Conservation (phyloP, 2,888 invertebrate species). For the Platycheirus rosarum region DNA sequence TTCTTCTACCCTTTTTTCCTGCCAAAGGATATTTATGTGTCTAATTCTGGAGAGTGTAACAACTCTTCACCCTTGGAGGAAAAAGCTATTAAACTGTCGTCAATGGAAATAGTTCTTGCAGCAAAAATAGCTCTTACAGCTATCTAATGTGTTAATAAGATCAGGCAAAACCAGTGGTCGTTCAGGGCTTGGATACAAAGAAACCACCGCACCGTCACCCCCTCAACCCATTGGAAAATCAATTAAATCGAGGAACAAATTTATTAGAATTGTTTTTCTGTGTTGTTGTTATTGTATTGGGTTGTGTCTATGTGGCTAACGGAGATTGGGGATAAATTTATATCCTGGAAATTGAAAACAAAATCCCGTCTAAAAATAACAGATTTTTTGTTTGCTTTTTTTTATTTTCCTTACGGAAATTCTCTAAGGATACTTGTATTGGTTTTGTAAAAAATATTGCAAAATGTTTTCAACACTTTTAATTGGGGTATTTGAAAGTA, state of each 20-base stretch:
- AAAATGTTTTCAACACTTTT: too few relatives aligned
- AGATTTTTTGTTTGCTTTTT: slow-evolving; percentile 52
- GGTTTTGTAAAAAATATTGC: background rate
- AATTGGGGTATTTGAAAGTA: too few relatives aligned
- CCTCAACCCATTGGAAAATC: slow-evolving; percentile 65
- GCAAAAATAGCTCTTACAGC: slow-evolving; percentile 37
- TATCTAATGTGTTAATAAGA: slow-evolving; percentile 66
- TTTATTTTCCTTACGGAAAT: slow-evolving; percentile 17
- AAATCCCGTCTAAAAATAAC: slow-evolving; percentile 53
- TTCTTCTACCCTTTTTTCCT: slow-evolving; percentile 1
- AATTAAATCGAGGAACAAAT: slow-evolving; percentile 70
- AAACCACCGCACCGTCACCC: too few relatives aligned
- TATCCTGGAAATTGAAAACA: slow-evolving; percentile 42
- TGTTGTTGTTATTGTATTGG: slow-evolving; percentile 30
- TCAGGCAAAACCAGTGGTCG: slow-evolving; percentile 31
- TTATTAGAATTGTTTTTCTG: slow-evolving; percentile 67
- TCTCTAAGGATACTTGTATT: background rate
- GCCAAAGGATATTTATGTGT: slow-evolving; percentile 53
- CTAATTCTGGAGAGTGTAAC: slow-evolving; percentile 34
- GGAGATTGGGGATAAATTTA: slow-evolving; percentile 36
- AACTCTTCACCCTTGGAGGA: slow-evolving; percentile 2
- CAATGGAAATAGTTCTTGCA: slow-evolving; percentile 45
- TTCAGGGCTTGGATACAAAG: background rate
- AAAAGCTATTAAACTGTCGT: slow-evolving; percentile 55
- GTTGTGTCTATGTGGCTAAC: background rate